A percentile compares a stretch with the other conserved stretches of the same genome.
Conservation (phyloP, 2,888 invertebrate genomes). For the Polydrusus cervinus region DNA sequence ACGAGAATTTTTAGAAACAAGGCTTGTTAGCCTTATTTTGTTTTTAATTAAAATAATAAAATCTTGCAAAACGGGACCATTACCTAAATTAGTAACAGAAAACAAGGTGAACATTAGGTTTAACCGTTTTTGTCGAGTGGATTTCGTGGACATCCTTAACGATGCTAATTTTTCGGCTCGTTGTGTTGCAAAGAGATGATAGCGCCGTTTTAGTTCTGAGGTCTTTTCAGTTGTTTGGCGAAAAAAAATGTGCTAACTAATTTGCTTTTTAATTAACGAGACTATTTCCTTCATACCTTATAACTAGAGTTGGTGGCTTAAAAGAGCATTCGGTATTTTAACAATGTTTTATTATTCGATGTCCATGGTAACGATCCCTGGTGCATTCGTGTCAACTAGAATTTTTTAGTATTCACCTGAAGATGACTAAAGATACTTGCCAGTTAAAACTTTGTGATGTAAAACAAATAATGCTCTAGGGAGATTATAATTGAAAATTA, state of each 20-base stretch:
- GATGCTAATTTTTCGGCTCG: conserved; percentile 67
- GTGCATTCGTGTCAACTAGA: too few species aligned
- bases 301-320: too few species aligned
- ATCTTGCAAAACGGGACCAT: conserved; percentile 15
- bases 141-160: conserved; percentile 44
- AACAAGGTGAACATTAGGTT: conserved; percentile 21
- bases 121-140: conserved; percentile 22
- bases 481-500: too few species aligned
- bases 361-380: too few species aligned
- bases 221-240: conserved; percentile 12
- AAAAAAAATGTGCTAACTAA: background rate
- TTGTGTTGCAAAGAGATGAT: conserved; percentile 68
- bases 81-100: conserved; percentile 27
- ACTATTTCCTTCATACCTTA: background rate
- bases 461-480: too few species aligned
- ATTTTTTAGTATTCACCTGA: too few species aligned
- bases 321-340: too few species aligned
- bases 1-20: background rate
- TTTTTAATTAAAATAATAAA: conserved; percentile 23
- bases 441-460: too few species aligned
- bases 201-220: conserved; percentile 60
- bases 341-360: too few species aligned
- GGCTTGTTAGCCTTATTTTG: background rate
- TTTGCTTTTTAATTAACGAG: background rate
- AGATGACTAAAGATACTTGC: too few species aligned